Base-by-base conservation (phyloP, 2,888 invertebrate species). In the Orchesellides sinensis region DNA sequence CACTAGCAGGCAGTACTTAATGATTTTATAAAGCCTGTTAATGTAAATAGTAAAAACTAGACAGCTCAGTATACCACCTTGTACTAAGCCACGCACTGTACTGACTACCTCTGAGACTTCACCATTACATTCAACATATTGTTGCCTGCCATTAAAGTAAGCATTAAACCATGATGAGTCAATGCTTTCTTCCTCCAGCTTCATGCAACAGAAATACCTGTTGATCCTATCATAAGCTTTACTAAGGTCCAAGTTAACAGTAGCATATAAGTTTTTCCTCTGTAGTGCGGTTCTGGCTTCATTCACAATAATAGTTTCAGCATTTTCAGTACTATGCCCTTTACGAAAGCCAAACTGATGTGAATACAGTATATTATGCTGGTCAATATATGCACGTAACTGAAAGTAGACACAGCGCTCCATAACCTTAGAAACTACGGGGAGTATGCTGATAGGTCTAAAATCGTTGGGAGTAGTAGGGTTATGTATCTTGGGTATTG, bases 371-470 rank as follows among this genome's bases (percentile, higher is more conserved):
- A 72, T 5, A 25, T 72, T 23, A 4, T 72, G 40, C 2, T 23
- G 2, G n/a, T n/a, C 1, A 6, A 80, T 19, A n/a, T 56, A 54
- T 21, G 0, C 12, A 3, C 25, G 21, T 5, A 80, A 3, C 12
- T 72, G 72, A 1, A n/a, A 0, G 35, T 54, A 80, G 2, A 80
- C 21, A 40, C 63, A 63, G 27, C 72, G 65, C 27, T 63, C 63
- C 23, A 80, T 54, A 8, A 80, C 8, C 40, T 80, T 80, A 0
- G 72, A 14, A 21, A 72, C 5, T 0, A 80, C 72, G 10, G 72
- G 80, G 2, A 63, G 72, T 6, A 80, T 65, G 0, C 65, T 72
- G 10, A 72, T 80, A 10, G 80, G 80, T 1, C 70, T 29, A 19
- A 80, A 23, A 32, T 80, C 80, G 65, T 49, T 54, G 10, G 35